Base-by-base conservation (phyloP, 2,113 vertebrate species). In the Lampris megalopsis region DNA sequence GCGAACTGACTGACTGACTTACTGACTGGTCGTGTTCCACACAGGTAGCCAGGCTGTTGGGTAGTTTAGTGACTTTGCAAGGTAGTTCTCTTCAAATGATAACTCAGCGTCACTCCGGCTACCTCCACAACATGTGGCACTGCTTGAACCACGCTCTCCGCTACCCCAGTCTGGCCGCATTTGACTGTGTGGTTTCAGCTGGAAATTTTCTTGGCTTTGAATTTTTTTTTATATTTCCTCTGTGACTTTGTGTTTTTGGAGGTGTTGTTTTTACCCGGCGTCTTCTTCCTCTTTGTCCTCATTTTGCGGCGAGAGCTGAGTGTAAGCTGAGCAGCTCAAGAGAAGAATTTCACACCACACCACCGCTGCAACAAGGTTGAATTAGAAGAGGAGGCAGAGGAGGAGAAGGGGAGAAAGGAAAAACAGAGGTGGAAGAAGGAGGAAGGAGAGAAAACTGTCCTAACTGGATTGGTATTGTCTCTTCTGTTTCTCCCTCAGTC, bases 401-500 rank as follows among this genome's bases (percentile, higher is more conserved):
- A 36, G 69, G 43, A 2, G 0, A 13, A 38, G 69, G 71, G 13
- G 40, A 6, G 47, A 60, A 63, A 63, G 67, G 60, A 59, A 9
- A 4, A 0, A 9, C 11, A 45, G 57, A 63, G 56, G 62, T n/a
- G n/a, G n/a, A n/a, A 35, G 63, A 37, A 42, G 70, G 58, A 54
- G 36, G 57, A 4, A 59, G 6, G 8, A 50, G 48, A 35, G 11
- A 13, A 83, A 71, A 38, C 57, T 71, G 76, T 80, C 87, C 59
- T 92, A 89, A 93, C 84, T 4, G 82, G 88, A 89, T 65, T 63
- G 75, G 48, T 86, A 48, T 83, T 85, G 58, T 92, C 52, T 93
- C 86, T 89, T 94, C 63, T 95, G 79, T 94, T 87, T 94, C 70
- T 90, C 86, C 68, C 76, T 45, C 86, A 99, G 97, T 94, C 97